Base-by-base conservation (phyloP, 2,113 vertebrate species). In the Sylvia atricapilla region DNA sequence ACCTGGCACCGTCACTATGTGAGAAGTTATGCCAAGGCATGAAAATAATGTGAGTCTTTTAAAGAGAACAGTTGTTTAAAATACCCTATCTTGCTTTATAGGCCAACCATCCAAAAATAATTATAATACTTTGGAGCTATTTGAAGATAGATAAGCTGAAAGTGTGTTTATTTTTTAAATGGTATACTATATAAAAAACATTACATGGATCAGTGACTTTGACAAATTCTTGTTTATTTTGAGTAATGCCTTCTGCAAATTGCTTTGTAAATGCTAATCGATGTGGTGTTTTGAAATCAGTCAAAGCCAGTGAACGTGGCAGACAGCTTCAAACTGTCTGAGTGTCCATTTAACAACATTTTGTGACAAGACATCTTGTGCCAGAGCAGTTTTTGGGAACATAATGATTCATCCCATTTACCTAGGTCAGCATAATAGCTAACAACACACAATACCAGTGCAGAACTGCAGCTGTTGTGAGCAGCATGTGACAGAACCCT, bases 21-120 rank as follows among this genome's bases (percentile, higher is more conserved):
- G 67, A 69, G 39, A 91, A 97, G 82, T 77, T 64, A 67, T 74
- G 92, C 91, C 96, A 95, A 97, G 52, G 82, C 93, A 95, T 90
- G 93, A 95, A 91, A 93, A 94, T 86, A 77, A 97, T 83, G 55
- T 74, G 87, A 84, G 77, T 56, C 82, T 85, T 91, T 89, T 74
- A 80, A 95, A 89, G 28, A 66, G 70, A 80, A 77, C 55, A 86
- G 72, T 88, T 88, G 75, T 91, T 93, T 90, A 80, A 95, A 90
- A 74, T 68, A 73, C 88, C 69, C 41, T 81, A 14, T 81, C 52
- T 62, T 81, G 24, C 59, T 94, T 88, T 90, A 86, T 31, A 46
- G 30, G 82, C 90, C 72, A 86, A 44, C 25, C 56, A 95, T 96
- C 87, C 85, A 96, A 95, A 69, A 94, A 73, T 41, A 94, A 93